These are phyloP conservation scores for Oryzias dopingdopingensis DNA, from an alignment of 2,797 vertebrate species.

Conservation along the genomic window DNA sequence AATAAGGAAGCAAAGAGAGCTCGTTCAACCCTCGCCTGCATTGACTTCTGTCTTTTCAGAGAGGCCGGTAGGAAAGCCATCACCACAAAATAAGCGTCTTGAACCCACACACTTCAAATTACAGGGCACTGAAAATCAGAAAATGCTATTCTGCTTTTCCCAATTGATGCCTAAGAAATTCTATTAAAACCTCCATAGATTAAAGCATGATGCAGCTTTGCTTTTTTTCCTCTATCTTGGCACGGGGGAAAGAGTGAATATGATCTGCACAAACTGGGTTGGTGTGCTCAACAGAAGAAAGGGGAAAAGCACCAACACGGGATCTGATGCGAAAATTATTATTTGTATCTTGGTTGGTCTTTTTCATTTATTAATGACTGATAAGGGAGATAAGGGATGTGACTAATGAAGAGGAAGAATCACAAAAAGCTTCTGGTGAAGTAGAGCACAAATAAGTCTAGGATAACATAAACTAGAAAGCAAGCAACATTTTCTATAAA, in stretches of 20 bases:
- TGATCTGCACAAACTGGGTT: too few species aligned
- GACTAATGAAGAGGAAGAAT: too few species aligned
- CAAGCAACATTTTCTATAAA: too few species aligned
- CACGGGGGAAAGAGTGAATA: background rate
- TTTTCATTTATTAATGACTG: too few species aligned
- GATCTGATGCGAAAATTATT: too few species aligned
- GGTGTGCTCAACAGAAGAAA: too few species aligned
- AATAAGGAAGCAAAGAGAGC: slow-evolving; percentile 48
- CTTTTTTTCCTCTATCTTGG: slow-evolving; percentile 24
- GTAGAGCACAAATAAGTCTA: too few species aligned
- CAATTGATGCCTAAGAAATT: slow-evolving; percentile 71
- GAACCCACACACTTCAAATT: slow-evolving; percentile 78
- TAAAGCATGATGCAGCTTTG: slow-evolving; percentile 31
- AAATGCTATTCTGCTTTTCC: slow-evolving; percentile 70
- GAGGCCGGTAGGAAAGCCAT: slow-evolving; percentile 67
- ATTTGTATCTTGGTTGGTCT: too few species aligned
- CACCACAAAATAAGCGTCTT: slow-evolving; percentile 79
- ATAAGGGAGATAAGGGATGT: too few species aligned
- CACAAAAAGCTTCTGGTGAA: too few species aligned
- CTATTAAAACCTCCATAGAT: slow-evolving; percentile 67
- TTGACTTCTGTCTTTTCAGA: slow-evolving; percentile 57
- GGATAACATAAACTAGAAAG: too few species aligned
- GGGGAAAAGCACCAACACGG: too few species aligned
- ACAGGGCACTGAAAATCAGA: slow-evolving; percentile 74
- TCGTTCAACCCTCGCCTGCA: slow-evolving; percentile 44